Evolutionary conservation across 1,140 invertebrate species (phyloP), one percentile per base, ranked within the genome.

Genomic region (Brachionus angularis): DNA sequence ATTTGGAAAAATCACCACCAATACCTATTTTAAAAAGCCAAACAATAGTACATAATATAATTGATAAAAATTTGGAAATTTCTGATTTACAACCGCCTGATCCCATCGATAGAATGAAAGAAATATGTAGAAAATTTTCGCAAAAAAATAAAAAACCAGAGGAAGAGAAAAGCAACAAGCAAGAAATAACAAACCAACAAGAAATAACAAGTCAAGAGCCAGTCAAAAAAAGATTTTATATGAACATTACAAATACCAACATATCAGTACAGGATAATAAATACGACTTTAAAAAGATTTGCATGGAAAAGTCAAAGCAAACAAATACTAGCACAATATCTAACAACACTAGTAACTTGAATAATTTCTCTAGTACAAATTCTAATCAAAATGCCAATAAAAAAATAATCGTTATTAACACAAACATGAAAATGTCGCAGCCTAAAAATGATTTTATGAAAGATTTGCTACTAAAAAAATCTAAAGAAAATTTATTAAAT

Each of bases 201-300:
- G 18, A 34, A 58, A 58, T 39, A 58, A 18, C 16, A 4, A 16
- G 2, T 29, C 23, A 21, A 58, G 33, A 16, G 4, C 3, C 36
- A 39, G 34, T 10, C 12, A 34, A 58, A 39, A 58, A 58, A 21
- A 16, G 53, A 1, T 23, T 58, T n/a, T 42, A 42, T 14, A 23
- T 58, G 21, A 58, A 58, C 25, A 12, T 23, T 5, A 39, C 53
- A 1, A 58, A 58, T 58, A 14, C 39, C 1, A 58, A 18, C 12
- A 23, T 58, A n/a, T n/a, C n/a, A n/a, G n/a, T n/a, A n/a, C n/a
- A n/a, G 5, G 53, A 58, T 16, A 58, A 39, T 23, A 36, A 18
- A 23, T 34, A 31, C 25, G 34, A 58, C 39, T 14, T 58, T 25
- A 58, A 58, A 27, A 58, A 58, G 39, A 58, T 58, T 21, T 58